Evolutionary conservation across 2,113 vertebrate genomes (phyloP).

Genomic region (Cyphotilapia sp.): DNA sequence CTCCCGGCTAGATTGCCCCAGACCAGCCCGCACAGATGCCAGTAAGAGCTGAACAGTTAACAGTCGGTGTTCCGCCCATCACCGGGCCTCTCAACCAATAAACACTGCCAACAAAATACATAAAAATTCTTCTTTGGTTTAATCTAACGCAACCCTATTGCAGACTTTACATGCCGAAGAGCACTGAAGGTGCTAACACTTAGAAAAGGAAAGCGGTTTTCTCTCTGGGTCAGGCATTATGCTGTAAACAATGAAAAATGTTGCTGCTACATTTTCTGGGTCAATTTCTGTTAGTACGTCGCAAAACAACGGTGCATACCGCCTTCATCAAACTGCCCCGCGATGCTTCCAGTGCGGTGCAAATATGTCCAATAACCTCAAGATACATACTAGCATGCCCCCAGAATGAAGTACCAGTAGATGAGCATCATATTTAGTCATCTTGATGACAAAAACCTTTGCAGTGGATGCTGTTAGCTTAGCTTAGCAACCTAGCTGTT

Average conservation of each 20-base stretch:
- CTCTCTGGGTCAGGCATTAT: fast-evolving
- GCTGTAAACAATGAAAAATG: neutral
- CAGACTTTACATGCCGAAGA: neutral
- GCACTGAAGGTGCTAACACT: fast-evolving
- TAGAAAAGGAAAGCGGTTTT: fast-evolving
- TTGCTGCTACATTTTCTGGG: neutral
- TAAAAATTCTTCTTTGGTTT: neutral
- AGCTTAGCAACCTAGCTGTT: conserved; percentile 4
- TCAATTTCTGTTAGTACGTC: neutral
- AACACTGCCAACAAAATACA: neutral
- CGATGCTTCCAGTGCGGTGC: neutral
- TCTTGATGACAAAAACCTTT: neutral
- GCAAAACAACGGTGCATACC: neutral
- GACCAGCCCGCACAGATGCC: neutral
- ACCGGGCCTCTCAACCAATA: neutral
- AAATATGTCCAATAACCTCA: neutral
- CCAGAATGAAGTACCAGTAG: fast-evolving
- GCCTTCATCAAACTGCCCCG: neutral
- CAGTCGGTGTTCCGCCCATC: neutral
- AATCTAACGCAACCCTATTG: neutral
- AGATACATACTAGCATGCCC: fast-evolving
- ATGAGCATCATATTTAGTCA: neutral
- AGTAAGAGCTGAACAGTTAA: neutral
- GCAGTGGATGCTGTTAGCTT: neutral
- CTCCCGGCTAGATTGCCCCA: neutral